Evolutionary conservation across 2,113 vertebrate genomes (phyloP).

Genomic region (Sus scrofa): DNA sequence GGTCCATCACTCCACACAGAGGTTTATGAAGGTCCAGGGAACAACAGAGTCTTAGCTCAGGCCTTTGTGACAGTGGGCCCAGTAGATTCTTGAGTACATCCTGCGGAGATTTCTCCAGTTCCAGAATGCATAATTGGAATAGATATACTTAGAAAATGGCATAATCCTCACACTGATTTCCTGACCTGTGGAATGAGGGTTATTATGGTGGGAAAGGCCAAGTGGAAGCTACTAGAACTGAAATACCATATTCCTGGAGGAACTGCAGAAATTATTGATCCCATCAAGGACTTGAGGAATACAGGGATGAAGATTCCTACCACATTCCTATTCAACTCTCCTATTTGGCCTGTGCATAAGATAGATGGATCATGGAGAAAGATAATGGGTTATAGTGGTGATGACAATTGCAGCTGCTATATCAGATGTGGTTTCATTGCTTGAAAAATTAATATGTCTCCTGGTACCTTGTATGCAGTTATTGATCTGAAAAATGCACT

Average conservation of each 20-base stretch:
- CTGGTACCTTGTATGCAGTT: background rate
- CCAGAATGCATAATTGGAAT: background rate
- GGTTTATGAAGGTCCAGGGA: background rate
- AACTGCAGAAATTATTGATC: background rate
- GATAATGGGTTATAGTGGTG: background rate
- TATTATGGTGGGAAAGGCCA: background rate
- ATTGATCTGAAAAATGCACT: background rate
- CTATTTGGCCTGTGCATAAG: background rate
- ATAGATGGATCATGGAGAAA: background rate
- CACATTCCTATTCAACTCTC: background rate
- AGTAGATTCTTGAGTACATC: background rate
- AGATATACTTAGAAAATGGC: background rate
- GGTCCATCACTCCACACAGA: background rate
- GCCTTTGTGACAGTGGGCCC: background rate
- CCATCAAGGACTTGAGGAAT: background rate
- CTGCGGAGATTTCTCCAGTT: background rate
- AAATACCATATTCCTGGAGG: background rate
- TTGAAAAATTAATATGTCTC: background rate
- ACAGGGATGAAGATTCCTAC: background rate
- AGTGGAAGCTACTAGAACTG: background rate
- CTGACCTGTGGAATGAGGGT: background rate
- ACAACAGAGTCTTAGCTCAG: background rate
- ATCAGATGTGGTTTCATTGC: background rate
- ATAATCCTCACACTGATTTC: background rate
- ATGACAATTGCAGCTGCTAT: background rate